Conservation (phyloP, 2,888 invertebrate genomes). For the Drosophila paranaensis region DNA sequence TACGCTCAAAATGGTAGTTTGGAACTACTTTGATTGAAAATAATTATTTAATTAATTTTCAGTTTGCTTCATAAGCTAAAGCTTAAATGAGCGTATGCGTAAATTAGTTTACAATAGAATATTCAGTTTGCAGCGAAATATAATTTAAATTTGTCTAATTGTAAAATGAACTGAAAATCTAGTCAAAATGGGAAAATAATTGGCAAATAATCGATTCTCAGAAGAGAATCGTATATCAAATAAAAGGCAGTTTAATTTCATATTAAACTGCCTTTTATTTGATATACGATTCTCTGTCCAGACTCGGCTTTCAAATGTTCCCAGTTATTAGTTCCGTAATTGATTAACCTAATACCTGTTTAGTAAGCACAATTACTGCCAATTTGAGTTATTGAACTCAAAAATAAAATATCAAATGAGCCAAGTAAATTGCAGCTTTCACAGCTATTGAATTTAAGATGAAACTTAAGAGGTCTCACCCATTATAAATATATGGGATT, state of each 20-base stretch:
- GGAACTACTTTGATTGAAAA: no score
- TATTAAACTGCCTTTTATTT: neutral
- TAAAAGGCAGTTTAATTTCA: no score
- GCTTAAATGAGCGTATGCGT: no score
- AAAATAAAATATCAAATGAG: slow-evolving; percentile 41
- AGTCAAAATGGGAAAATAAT: neutral
- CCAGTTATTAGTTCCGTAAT: neutral
- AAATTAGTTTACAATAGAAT: neutral
- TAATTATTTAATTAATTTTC: no score
- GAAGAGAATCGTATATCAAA: no score
- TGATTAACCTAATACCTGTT: neutral
- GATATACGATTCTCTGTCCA: neutral
- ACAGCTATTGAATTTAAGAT: slow-evolving; percentile 71
- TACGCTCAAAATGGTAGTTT: no score
- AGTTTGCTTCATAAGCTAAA: no score
- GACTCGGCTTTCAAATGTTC: neutral
- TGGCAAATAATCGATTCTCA: neutral
- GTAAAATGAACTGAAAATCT: neutral
- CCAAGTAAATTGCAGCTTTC: slow-evolving; percentile 33
- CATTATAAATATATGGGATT: slow-evolving; percentile 19
- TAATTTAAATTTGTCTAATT: no score
- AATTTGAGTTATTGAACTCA: neutral
- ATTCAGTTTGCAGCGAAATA: neutral
- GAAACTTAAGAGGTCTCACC: slow-evolving; percentile 34
- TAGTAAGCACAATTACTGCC: neutral